A percentile compares a stretch with the other conserved stretches of the same genome.
phyloP scores from a whole-genome alignment of 1,140 invertebrate species.

The Goniozus legneri region DNA sequence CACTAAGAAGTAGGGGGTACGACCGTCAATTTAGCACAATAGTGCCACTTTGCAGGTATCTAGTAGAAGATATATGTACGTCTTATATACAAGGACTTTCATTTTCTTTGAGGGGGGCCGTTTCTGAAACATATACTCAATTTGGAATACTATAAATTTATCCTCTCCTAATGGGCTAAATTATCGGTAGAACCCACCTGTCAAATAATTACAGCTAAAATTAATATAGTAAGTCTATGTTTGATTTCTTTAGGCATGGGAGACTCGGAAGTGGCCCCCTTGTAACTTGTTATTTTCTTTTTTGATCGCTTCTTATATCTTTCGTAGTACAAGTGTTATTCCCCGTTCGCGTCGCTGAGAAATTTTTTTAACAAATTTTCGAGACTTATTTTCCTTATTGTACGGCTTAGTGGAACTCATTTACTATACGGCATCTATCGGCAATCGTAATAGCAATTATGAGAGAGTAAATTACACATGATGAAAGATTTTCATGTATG shows the following conservation, averaged over 20 bases:
- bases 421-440: too few relatives aligned
- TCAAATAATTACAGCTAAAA: conserved; percentile 42
- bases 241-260: conserved; percentile 54
- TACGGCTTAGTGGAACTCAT: too few relatives aligned
- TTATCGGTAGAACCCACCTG: conserved; percentile 45
- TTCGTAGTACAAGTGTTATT: too few relatives aligned
- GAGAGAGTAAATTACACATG: too few relatives aligned
- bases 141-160: too few relatives aligned
- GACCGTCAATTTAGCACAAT: conserved; percentile 47
- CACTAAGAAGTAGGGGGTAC: conserved; percentile 47
- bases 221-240: conserved; percentile 49
- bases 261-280: conserved; percentile 33
- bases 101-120: too few relatives aligned
- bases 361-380: too few relatives aligned
- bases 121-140: too few relatives aligned
- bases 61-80: conserved; percentile 23
- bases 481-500: too few relatives aligned
- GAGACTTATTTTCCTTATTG: too few relatives aligned
- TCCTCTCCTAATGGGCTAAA: conserved; percentile 47
- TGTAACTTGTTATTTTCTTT: conserved; percentile 35
- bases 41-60: conserved; percentile 25
- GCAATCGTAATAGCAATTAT: too few relatives aligned
- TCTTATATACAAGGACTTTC: conserved; percentile 27
- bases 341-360: too few relatives aligned
- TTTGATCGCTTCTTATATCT: conserved; percentile 31